These are phyloP conservation scores for Melitaea cinxia DNA, from an alignment of 1,140 invertebrate species.

Conservation along the genomic window DNA sequence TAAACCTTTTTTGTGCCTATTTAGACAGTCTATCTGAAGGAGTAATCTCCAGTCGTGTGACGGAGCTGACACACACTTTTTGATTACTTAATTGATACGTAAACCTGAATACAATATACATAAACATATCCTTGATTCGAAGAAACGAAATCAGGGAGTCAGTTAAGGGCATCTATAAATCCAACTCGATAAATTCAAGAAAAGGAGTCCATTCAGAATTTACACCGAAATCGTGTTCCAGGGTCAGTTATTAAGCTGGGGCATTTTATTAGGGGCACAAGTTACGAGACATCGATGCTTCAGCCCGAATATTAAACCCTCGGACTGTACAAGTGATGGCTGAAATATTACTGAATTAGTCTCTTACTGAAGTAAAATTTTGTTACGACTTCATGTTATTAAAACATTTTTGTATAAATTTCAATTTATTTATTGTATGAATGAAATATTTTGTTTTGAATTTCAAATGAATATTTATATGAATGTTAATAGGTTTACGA, in stretches of 20 bases:
- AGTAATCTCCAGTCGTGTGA: no score
- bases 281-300: slow-evolving; percentile 37
- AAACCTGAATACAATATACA: background rate
- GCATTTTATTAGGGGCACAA: slow-evolving; percentile 40
- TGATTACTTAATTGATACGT: no score
- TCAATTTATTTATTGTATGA: no score
- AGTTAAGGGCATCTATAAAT: slow-evolving; percentile 7
- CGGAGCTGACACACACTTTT: no score
- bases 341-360: background rate
- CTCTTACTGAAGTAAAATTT: background rate
- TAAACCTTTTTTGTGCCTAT: no score
- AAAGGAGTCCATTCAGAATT: slow-evolving; percentile 11
- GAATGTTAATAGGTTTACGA: no score
- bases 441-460: no score
- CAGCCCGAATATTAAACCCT: slow-evolving; percentile 10
- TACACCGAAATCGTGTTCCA: slow-evolving; percentile 12
- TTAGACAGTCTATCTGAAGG: no score
- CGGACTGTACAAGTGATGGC: background rate
- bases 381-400: background rate
- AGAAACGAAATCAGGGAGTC: background rate
- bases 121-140: background rate
- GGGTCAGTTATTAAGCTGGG: slow-evolving; percentile 13
- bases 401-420: background rate
- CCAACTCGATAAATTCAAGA: background rate
- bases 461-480: no score